Evolutionary conservation across 2,113 vertebrate species (phyloP).

Genomic region (Corythornis cristatus): DNA sequence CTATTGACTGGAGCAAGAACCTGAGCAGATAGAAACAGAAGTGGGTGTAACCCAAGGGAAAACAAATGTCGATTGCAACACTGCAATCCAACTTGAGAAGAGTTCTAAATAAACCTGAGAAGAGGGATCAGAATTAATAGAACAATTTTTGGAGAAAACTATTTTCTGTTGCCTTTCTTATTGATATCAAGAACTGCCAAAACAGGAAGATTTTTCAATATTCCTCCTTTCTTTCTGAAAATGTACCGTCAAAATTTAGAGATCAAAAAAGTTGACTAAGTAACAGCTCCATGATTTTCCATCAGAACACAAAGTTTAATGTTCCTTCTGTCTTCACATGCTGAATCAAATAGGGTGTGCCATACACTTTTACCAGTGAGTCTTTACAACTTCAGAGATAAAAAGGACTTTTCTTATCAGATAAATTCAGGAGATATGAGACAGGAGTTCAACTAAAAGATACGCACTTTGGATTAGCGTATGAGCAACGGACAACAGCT

Average conservation of each 20-base stretch:
- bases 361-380: slow-evolving; percentile 55
- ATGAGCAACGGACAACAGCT: neutral
- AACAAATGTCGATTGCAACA: neutral
- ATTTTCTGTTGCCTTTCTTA: neutral
- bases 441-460: slow-evolving; percentile 12
- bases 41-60: neutral
- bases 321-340: slow-evolving; percentile 13
- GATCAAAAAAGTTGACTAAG: neutral
- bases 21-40: neutral
- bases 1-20: neutral
- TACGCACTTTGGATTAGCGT: slow-evolving; percentile 59
- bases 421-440: slow-evolving; percentile 50
- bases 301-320: neutral
- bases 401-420: slow-evolving; percentile 59
- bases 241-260: neutral
- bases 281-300: neutral
- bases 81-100: neutral
- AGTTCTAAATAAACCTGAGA: neutral
- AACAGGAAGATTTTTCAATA: neutral
- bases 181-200: neutral
- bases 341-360: slow-evolving; percentile 62
- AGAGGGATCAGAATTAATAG: neutral
- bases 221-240: neutral
- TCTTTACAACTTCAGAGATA: slow-evolving; percentile 47
- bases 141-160: neutral